Evolutionary conservation across 2,797 vertebrate species (phyloP).

Genomic region (Sylvilagus floridanus): DNA sequence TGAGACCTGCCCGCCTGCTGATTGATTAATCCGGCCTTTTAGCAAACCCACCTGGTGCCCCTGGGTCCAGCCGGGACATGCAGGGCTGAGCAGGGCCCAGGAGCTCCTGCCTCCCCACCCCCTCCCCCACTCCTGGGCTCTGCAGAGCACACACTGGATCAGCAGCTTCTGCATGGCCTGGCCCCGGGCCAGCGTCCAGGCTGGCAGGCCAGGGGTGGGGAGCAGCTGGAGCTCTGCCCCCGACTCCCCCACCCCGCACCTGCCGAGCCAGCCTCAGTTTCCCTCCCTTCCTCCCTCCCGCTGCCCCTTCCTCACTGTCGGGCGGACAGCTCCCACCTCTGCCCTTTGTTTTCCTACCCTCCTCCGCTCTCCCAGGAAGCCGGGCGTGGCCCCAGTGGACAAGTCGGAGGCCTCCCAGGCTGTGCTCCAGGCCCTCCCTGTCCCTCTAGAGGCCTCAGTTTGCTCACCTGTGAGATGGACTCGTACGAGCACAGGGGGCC

Average conservation of each 20-base stretch:
- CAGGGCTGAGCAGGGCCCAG: background rate
- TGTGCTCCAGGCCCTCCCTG: no score
- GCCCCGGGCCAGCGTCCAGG: background rate
- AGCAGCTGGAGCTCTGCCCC: background rate
- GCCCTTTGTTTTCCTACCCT: background rate
- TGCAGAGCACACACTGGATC: slow-evolving; percentile 63
- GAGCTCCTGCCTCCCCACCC: background rate
- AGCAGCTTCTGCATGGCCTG: background rate
- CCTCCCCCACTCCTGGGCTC: background rate
- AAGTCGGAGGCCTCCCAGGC: no score
- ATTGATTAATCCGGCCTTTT: background rate
- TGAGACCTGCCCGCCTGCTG: background rate
- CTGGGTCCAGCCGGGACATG: background rate
- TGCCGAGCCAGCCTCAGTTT: slow-evolving; percentile 17
- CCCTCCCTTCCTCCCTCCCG: background rate
- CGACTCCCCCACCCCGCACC: background rate
- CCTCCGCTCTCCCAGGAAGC: background rate
- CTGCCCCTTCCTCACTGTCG: background rate
- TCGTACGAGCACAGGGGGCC: no score
- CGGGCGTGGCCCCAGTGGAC: no score
- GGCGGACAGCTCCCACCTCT: background rate
- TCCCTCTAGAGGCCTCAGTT: background rate
- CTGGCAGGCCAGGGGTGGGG: background rate
- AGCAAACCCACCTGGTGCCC: background rate
- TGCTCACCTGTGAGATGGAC: background rate